Conservation (phyloP, 2,888 invertebrate genomes). For the Venustoraphidia nigricollis region DNA sequence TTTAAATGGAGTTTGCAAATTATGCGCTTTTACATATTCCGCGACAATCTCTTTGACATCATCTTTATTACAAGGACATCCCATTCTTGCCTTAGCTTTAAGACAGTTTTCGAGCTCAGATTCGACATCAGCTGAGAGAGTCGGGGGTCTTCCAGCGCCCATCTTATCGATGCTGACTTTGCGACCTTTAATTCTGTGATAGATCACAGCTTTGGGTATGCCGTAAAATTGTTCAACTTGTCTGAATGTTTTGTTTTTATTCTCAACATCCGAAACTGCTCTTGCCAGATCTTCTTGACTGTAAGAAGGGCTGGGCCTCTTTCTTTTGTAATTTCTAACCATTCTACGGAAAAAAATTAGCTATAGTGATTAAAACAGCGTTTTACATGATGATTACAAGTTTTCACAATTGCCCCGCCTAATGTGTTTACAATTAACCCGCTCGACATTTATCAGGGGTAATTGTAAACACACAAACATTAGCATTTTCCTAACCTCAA, state of each 20-base stretch:
- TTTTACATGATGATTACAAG: no score
- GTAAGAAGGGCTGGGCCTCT: conserved; percentile 1
- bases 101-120: conserved; percentile 12
- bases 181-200: conserved; percentile 10
- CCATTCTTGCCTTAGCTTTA: conserved; percentile 12
- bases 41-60: conserved; percentile 6
- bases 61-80: conserved; percentile 11
- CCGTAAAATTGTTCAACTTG: conserved; percentile 7
- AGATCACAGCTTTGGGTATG: conserved; percentile 10
- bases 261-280: conserved; percentile 10
- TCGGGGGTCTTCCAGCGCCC: conserved; percentile 6
- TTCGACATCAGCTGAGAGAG: conserved; percentile 6
- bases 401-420: no score
- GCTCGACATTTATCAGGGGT: no score
- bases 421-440: no score
- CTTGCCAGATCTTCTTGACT: conserved; percentile 7
- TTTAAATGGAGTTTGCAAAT: conserved; percentile 10
- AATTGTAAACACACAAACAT: no score
- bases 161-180: conserved; percentile 5
- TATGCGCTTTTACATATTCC: conserved; percentile 7
- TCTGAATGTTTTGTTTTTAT: conserved; percentile 10
- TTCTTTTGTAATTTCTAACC: no score
- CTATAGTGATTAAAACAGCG: no score
- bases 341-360: no score
- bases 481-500: no score